Base-by-base conservation (phyloP, 2,888 invertebrate species). In the Minunthozetes semirufus region DNA sequence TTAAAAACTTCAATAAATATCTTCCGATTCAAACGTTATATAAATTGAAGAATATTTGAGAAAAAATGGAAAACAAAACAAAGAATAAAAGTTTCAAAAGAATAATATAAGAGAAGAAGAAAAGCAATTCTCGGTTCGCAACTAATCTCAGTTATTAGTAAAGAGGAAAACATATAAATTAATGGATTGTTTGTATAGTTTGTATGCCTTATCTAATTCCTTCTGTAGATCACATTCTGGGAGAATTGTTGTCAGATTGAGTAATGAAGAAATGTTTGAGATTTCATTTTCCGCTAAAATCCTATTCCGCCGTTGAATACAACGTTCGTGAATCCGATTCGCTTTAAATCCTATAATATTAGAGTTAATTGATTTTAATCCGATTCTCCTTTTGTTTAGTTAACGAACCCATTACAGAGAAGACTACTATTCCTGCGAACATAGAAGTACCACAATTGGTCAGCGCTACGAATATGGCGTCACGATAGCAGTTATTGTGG, bases 371-470 rank as follows among this genome's bases (percentile, higher is more conserved):
- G 11, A 13, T 9, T 42, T 4, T 42, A 42, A 42, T 42, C 11
- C 11, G 42, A 42, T 42, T 42, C 9, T 6, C 11, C 5, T 42
- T 42, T 13, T 5, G 3, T 46, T 33, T 50, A 59, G 19, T n/a
- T 75, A 50, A 38, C 22, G 9, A 63, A 85, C 88, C 97, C 78
- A 97, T 93, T 46, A 97, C 91, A 0, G 95, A 92, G 83, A 97
- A 97, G 25, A 97, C 94, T 2, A 96, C 95, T 66, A 96, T 90
- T 0, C 94, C 95, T 73, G 96, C 96, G 82, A 96, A 97, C 90
- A 97, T 92, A 1, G 95, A 95, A 0, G 97, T 97, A 80, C 92
- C 88, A 81, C 94, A 94, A 83, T 96, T 96, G 15, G 94, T 94
- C 80, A 94, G 84, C 27, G 94, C 94, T 48, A 97, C 94, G 85